Evolutionary conservation across 2,113 vertebrate species (phyloP).

Genomic region (Sebastes fasciatus): DNA sequence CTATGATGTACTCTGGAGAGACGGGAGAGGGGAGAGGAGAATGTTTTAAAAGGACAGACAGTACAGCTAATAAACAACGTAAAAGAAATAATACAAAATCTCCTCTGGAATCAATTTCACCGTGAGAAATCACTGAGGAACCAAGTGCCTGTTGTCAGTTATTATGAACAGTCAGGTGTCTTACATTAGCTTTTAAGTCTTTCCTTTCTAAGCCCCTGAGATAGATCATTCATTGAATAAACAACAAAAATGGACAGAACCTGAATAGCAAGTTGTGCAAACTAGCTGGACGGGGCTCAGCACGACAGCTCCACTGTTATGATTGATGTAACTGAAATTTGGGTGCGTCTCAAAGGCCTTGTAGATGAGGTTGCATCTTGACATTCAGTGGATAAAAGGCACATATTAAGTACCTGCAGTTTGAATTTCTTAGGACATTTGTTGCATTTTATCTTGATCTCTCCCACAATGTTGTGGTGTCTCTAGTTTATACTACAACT

Average conservation of each 20-base stretch:
- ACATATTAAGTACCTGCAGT: neutral
- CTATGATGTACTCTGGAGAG: slow-evolving; percentile 93
- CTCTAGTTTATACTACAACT: neutral
- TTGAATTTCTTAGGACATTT: neutral
- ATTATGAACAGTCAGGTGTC: too few relatives aligned
- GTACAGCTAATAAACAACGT: neutral
- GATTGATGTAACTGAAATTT: neutral
- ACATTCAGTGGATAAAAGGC: neutral
- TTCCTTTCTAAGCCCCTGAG: too few relatives aligned
- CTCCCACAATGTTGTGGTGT: neutral
- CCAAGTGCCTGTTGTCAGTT: too few relatives aligned
- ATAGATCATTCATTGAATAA: neutral
- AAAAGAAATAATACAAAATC: too few relatives aligned
- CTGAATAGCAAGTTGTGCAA: slow-evolving; percentile 3
- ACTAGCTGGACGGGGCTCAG: neutral
- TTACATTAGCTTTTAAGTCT: too few relatives aligned
- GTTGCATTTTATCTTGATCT: neutral
- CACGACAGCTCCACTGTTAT: neutral
- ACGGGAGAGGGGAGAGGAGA: slow-evolving; percentile 14
- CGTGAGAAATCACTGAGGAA: too few relatives aligned
- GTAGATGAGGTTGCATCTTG: neutral
- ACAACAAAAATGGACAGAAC: neutral
- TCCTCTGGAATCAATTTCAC: too few relatives aligned
- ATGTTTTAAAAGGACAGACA: neutral
- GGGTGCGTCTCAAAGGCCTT: neutral